Evolutionary conservation across 1,140 invertebrate species (phyloP), one percentile per base, ranked within the genome.

Genomic region (Plodia interpunctella): DNA sequence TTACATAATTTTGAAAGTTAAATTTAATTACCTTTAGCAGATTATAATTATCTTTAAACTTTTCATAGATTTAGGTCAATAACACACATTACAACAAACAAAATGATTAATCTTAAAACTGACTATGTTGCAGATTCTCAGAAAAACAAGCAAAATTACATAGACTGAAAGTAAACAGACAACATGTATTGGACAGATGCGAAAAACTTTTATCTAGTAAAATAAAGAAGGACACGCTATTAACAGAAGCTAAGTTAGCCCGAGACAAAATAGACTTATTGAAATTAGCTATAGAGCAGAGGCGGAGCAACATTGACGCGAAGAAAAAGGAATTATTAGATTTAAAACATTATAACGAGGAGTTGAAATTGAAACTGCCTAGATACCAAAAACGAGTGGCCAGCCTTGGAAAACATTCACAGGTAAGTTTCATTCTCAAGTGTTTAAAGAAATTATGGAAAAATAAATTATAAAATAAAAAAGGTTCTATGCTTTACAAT

Each of bases 71-170:
- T n/a, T n/a, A n/a, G n/a, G n/a, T n/a, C n/a, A n/a, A n/a, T n/a
- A n/a, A n/a, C n/a, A n/a, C n/a, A n/a, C n/a, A n/a, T n/a, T n/a
- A n/a, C n/a, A n/a, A n/a, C n/a, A n/a, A n/a, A n/a, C n/a, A n/a
- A n/a, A n/a, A n/a, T n/a, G n/a, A n/a, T n/a, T n/a, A n/a, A n/a
- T n/a, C n/a, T n/a, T n/a, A n/a, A n/a, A n/a, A n/a, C n/a, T n/a
- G n/a, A n/a, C n/a, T n/a, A n/a, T n/a, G 56, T 74, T 77, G 2
- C 70, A 94, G 93, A 73, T 94, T 92, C 87, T 87, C 91, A 61
- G 93, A 94, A 66, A 94, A 94, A 83, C 92, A 94, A 72, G 72
- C 91, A 66, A 90, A 92, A 66, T 77, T 93, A 63, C 82, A 92
- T 67, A 87, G 91, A 66, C 65, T 92, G 35, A 93, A 92, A 85